Evolutionary conservation across 2,888 invertebrate species (phyloP).

Genomic region (Ellobium chinense): DNA sequence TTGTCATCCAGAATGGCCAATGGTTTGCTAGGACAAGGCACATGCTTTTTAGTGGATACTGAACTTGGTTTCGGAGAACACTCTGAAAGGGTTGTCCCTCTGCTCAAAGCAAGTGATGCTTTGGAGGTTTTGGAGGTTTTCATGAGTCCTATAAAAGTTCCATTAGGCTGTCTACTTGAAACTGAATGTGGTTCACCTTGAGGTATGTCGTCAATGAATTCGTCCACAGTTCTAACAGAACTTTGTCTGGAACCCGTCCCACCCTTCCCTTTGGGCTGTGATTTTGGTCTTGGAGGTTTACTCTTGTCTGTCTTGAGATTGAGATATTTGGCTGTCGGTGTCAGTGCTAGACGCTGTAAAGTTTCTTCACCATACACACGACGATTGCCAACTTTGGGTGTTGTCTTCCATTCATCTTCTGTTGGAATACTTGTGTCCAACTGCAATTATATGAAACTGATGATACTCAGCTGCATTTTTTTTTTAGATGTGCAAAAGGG

Average conservation of each 20-base stretch:
- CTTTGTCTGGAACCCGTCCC: too few relatives aligned
- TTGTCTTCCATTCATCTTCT: slow-evolving; percentile 52
- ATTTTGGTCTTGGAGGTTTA: neutral
- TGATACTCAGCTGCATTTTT: too few relatives aligned
- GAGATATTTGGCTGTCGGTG: slow-evolving; percentile 34
- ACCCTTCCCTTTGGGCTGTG: neutral
- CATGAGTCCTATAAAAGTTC: neutral
- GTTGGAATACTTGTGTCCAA: too few relatives aligned
- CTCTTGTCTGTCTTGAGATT: neutral
- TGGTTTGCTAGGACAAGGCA: slow-evolving; percentile 19
- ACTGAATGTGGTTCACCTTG: neutral
- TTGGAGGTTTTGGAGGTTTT: neutral
- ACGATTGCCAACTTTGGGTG: slow-evolving; percentile 68
- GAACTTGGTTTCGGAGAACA: too few relatives aligned
- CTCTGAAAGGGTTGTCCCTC: neutral
- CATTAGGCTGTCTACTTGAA: neutral
- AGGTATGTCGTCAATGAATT: neutral
- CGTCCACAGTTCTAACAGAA: neutral
- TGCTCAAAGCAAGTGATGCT: neutral
- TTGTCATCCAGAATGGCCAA: neutral
- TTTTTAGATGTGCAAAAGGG: too few relatives aligned
- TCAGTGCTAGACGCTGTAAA: slow-evolving; percentile 25
- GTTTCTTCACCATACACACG: slow-evolving; percentile 57
- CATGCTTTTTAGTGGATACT: neutral
- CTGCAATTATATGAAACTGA: too few relatives aligned